phyloP scores from a whole-genome alignment of 1,140 invertebrate genomes.

The Tribolium madens region DNA sequence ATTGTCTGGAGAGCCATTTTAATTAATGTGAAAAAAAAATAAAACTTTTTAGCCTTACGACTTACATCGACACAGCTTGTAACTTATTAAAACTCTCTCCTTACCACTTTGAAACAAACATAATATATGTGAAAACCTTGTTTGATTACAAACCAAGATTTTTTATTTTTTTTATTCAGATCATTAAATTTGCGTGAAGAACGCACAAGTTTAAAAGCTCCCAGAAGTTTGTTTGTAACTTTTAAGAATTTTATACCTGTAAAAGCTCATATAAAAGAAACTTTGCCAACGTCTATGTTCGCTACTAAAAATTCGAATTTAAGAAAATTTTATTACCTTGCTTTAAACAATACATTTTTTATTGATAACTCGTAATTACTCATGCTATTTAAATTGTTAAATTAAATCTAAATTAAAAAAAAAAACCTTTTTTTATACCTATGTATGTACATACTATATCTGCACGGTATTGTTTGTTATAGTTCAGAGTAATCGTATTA shows the following conservation, averaged over 20 bases:
- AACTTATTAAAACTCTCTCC: no score
- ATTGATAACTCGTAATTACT: background rate
- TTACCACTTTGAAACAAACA: no score
- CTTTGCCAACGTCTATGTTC: background rate
- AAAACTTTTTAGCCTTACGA: no score
- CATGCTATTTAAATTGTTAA: no score
- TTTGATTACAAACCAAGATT: background rate
- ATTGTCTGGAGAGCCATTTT: background rate
- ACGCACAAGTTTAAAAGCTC: constrained; percentile 4
- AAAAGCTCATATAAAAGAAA: constrained; percentile 39
- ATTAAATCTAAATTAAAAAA: no score
- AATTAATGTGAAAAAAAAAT: constrained; percentile 6
- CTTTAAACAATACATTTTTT: background rate
- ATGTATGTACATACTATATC: no score
- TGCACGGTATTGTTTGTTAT: background rate
- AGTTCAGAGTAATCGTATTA: constrained; percentile 5
- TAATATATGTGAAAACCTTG: no score
- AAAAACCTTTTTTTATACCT: no score
- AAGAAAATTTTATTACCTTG: constrained; percentile 14
- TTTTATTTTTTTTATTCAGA: background rate
- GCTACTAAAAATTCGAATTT: constrained; percentile 25
- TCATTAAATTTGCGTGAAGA: constrained; percentile 23
- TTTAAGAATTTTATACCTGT: constrained; percentile 33
- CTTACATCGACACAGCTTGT: no score
- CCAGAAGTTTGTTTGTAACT: constrained; percentile 6